Percentiles rank a stretch among this genome's conserved stretches.
Evolutionary conservation across 2,888 invertebrate genomes (phyloP).

Genomic region (Reticulitermes lucifugus): DNA sequence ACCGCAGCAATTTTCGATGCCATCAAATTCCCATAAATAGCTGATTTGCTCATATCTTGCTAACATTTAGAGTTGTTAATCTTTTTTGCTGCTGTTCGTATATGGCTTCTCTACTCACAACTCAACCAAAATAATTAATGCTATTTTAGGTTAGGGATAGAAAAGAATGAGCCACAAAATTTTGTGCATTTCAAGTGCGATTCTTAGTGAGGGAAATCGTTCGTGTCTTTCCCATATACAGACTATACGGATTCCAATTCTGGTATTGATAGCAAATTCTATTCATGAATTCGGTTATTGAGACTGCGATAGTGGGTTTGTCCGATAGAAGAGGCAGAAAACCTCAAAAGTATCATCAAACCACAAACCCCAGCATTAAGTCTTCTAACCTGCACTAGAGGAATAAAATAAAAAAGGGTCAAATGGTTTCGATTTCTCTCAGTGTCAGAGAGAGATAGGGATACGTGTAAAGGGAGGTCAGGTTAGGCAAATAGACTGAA

Average conservation of each 20-base stretch:
- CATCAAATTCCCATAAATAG: too few relatives aligned
- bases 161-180: not conserved
- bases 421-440: constrained; percentile 16
- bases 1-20: too few relatives aligned
- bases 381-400: not conserved
- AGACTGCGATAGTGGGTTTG: not conserved
- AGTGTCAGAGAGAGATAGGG: not conserved
- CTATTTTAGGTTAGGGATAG: too few relatives aligned
- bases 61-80: too few relatives aligned
- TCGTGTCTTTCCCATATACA: not conserved
- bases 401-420: not conserved
- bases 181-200: not conserved
- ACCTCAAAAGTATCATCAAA: not conserved
- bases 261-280: not conserved
- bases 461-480: not conserved
- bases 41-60: too few relatives aligned
- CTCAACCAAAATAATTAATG: too few relatives aligned
- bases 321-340: not conserved
- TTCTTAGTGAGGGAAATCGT: not conserved
- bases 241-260: not conserved
- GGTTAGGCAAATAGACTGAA: not conserved
- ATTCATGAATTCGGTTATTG: not conserved
- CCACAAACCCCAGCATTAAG: not conserved
- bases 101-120: too few relatives aligned
- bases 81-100: too few relatives aligned